These are phyloP conservation scores for Cyprinodon variegatus DNA, from an alignment of 2,113 vertebrate genomes.

Conservation along the genomic window DNA sequence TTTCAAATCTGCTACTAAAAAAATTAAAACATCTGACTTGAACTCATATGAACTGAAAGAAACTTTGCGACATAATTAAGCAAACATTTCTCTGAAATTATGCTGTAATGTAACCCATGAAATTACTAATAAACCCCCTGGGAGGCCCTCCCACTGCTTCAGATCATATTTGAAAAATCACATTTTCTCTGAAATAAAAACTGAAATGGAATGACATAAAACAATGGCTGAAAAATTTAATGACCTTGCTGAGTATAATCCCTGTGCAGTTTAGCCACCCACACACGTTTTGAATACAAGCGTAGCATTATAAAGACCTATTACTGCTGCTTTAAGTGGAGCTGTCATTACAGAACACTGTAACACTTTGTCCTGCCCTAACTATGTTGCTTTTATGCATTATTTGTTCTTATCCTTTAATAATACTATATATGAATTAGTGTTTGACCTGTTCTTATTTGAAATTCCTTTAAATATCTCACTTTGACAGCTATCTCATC, in stretches of 20 bases:
- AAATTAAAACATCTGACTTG: not conserved
- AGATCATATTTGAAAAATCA: conserved; percentile 37
- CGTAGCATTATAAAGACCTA: conserved; percentile 47
- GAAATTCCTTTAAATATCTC: conserved; percentile 1
- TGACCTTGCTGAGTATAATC: conserved; percentile 49
- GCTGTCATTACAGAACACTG: conserved; percentile 37
- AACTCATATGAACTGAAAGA: not conserved
- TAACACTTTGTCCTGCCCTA: conserved; percentile 20
- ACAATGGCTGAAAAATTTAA: conserved; percentile 59
- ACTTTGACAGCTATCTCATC: not conserved
- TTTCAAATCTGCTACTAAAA: too few species aligned
- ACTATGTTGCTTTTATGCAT: conserved; percentile 18
- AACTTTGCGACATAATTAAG: not conserved
- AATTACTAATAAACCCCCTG: conserved; percentile 42
- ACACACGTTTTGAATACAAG: conserved; percentile 38
- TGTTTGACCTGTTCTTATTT: conserved; percentile 9
- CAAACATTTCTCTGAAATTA: not conserved
- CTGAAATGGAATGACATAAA: conserved; percentile 46
- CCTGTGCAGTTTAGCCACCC: conserved; percentile 47
- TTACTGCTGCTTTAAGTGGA: conserved; percentile 19
- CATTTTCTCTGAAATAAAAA: conserved; percentile 42
- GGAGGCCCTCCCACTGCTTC: conserved; percentile 23
- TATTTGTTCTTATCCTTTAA: not conserved
- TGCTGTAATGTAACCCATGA: conserved; percentile 6
- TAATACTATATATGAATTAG: not conserved